A percentile compares a stretch with the other conserved stretches of the same genome.
Conservation (phyloP, 2,797 vertebrate species). For the Microtus agrestis region DNA sequence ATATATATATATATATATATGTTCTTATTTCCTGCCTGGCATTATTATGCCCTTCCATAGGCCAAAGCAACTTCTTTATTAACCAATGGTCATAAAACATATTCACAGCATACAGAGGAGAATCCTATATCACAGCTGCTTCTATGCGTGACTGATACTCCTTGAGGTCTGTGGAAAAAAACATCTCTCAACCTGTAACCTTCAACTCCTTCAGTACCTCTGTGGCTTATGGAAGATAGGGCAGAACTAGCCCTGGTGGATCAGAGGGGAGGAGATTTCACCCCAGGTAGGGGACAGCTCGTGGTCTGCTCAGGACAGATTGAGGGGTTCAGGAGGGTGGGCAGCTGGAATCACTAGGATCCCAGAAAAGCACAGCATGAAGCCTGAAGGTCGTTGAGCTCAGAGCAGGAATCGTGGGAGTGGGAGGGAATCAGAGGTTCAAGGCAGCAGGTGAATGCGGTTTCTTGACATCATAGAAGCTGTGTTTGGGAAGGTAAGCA, state of each 20-base stretch:
- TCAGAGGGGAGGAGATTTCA: not conserved
- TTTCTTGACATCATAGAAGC: not conserved
- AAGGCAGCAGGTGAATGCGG: not conserved
- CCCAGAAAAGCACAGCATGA: not conserved
- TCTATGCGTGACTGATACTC: not conserved
- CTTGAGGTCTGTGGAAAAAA: not conserved
- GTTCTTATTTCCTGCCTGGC: too few relatives aligned
- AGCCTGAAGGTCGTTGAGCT: not conserved
- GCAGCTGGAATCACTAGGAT: not conserved
- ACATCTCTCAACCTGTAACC: too few relatives aligned
- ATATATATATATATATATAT: too few relatives aligned
- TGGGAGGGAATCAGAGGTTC: not conserved
- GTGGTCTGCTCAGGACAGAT: not conserved
- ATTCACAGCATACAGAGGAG: too few relatives aligned
- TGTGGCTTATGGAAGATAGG: not conserved
- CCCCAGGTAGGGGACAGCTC: conserved; percentile 42
- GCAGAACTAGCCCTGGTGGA: not conserved
- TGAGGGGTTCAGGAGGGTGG: not conserved
- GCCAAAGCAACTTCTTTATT: too few relatives aligned
- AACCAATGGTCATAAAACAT: too few relatives aligned
- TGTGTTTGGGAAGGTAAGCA: not conserved
- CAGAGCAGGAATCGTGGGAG: not conserved
- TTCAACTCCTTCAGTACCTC: not conserved
- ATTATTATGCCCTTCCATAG: too few relatives aligned
- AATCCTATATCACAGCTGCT: not conserved